phyloP scores from a whole-genome alignment of 2,797 vertebrate genomes.

The Holocentrus rufus region DNA sequence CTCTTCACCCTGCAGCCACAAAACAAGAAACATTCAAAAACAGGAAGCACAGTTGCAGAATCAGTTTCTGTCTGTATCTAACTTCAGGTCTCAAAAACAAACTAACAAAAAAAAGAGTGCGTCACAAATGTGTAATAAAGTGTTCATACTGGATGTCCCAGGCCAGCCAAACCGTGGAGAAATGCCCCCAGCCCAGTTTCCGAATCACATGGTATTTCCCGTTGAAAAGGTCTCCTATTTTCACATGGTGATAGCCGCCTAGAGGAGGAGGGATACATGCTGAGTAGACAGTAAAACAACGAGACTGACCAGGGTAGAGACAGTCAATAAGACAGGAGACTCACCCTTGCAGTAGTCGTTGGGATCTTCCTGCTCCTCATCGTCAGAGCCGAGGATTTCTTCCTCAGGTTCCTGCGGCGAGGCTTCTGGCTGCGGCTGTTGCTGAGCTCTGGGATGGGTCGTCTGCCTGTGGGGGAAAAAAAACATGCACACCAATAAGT shows the following conservation, averaged over 20 bases:
- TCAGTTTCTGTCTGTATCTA: conserved; percentile 10
- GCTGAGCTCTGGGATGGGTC: conserved; percentile 84
- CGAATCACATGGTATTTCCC: conserved; percentile 97
- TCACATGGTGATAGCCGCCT: conserved; percentile 98
- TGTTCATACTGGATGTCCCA: conserved; percentile 95
- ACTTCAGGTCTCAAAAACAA: conserved; percentile 13
- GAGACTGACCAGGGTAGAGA: not conserved
- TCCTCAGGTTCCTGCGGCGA: conserved; percentile 88
- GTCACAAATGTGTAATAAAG: conserved; percentile 9
- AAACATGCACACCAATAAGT: not conserved
- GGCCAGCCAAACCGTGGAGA: conserved; percentile 98
- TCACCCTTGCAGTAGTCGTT: conserved; percentile 98
- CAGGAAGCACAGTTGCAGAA: conserved; percentile 42
- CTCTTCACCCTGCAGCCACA: conserved; percentile 87
- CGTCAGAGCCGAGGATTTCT: conserved; percentile 96
- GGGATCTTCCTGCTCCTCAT: conserved; percentile 98
- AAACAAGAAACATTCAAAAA: conserved; percentile 39
- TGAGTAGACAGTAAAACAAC: not conserved
- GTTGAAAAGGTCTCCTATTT: conserved; percentile 99
- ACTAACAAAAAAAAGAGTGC: conserved; percentile 33
- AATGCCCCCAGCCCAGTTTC: conserved; percentile 98
- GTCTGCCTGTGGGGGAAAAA: conserved; percentile 84
- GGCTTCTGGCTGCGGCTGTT: conserved; percentile 81
- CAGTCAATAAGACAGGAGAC: not conserved
- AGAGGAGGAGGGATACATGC: conserved; percentile 29